Conservation (phyloP, 2,888 invertebrate genomes). For the Sepiola atlantica region DNA sequence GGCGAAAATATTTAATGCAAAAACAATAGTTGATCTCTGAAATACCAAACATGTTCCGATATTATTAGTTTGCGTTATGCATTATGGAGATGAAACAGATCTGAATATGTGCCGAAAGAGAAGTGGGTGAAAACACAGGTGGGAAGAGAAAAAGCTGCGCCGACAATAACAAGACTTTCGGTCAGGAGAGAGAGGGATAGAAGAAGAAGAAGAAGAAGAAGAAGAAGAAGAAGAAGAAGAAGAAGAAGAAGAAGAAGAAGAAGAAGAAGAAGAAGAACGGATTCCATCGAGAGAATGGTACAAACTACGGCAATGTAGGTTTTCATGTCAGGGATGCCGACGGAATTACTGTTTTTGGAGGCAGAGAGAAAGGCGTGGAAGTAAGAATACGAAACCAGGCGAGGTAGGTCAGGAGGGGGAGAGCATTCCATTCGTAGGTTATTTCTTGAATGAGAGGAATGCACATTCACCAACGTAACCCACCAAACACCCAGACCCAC, state of each 20-base stretch:
- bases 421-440: not conserved
- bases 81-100: not conserved
- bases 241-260: not conserved
- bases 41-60: no score
- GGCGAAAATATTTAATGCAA: no score
- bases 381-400: not conserved
- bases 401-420: not conserved
- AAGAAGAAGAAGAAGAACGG: no score
- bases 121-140: not conserved
- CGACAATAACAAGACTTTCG: not conserved
- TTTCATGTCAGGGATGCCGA: slow-evolving; percentile 19
- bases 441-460: not conserved
- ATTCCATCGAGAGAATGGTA: no score
- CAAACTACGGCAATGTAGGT: not conserved
- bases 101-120: no score
- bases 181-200: not conserved
- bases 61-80: no score
- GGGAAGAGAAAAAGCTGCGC: not conserved
- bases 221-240: not conserved
- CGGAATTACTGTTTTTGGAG: not conserved
- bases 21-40: no score
- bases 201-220: not conserved
- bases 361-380: not conserved
- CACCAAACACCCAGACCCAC: not conserved
- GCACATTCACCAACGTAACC: not conserved